Base-by-base conservation (phyloP, 2,888 invertebrate species). In the Pristionchus japonicus region DNA sequence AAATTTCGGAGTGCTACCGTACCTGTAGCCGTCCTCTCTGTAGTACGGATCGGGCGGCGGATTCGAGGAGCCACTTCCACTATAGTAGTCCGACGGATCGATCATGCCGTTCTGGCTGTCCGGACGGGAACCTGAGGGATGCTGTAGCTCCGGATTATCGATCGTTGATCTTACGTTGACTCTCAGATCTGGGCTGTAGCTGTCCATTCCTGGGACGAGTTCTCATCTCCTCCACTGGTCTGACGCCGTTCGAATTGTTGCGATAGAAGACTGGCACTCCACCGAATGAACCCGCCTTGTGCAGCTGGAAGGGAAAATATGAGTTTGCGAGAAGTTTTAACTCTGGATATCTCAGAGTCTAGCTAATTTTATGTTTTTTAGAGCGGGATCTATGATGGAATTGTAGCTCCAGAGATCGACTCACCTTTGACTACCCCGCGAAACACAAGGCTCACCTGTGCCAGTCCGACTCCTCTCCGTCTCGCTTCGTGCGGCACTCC, bases 241-340 rank as follows among this genome's bases (percentile, higher is more conserved):
- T 23, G 11, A 87, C 87, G 49, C 87, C 87, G 34, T 87, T 87
- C 40, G 52, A 57, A 49, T 87, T 87, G 7, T 70, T 61, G n/a
- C 87, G 87, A 23, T 87, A 87, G 77, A 52, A 77, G 37, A 87
- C 87, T 11, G 87, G 87, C 27, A 87, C 87, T 1, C 87, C 87
- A 1, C 87, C 87, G 77, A 87, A 87, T 4, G 77, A 77, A 57
- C 87, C 87, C 0, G 87, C 74, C 40, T 87, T 87, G 37, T 49
- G 74, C 77, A 87, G 34, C 87, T 87, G 77, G 20, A 87, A 47
- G 13, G 1, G 20, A 17, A 52, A 52, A 0, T 20, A 52, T 17
- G 2, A 52, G n/a, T 52, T 52, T 3, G 20, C 13, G 52, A 20
- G 49, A 49, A 15, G 49, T 47, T 47, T 17, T 17, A 49, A 15